Conservation (phyloP, 1,140 invertebrate genomes). For the Tetramorium parvispinum region DNA sequence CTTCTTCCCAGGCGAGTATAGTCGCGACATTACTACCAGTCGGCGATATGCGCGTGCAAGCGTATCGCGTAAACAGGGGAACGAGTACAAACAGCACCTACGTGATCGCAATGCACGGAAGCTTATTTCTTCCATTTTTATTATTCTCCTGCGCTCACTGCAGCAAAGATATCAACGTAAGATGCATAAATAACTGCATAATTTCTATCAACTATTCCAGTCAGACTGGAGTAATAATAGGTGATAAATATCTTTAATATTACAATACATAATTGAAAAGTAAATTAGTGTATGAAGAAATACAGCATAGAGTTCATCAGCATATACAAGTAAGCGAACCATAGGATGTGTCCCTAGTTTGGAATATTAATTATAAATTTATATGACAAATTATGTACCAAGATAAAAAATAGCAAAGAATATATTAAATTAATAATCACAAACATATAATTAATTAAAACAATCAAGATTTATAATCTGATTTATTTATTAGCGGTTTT, state of each 20-base stretch:
- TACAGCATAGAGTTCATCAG: neutral
- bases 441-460: neutral
- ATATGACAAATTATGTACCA: neutral
- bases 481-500: neutral
- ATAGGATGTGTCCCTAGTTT: neutral
- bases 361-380: neutral
- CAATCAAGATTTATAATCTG: slow-evolving; percentile 1
- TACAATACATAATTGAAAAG: neutral
- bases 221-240: neutral
- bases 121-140: slow-evolving; percentile 36
- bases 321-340: neutral
- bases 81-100: slow-evolving; percentile 43
- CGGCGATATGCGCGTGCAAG: slow-evolving; percentile 21
- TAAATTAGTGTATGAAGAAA: neutral
- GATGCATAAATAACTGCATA: neutral
- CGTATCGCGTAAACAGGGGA: slow-evolving; percentile 46
- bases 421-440: neutral
- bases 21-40: slow-evolving; percentile 36
- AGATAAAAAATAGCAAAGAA: neutral
- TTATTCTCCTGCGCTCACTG: neutral
- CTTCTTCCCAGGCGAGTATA: neutral
- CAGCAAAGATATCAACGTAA: neutral
- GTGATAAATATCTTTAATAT: neutral
- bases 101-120: slow-evolving; percentile 45
- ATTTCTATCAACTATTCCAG: slow-evolving; percentile 13